Base-by-base conservation (phyloP, 2,113 vertebrate genomes). In the Colius striatus region DNA sequence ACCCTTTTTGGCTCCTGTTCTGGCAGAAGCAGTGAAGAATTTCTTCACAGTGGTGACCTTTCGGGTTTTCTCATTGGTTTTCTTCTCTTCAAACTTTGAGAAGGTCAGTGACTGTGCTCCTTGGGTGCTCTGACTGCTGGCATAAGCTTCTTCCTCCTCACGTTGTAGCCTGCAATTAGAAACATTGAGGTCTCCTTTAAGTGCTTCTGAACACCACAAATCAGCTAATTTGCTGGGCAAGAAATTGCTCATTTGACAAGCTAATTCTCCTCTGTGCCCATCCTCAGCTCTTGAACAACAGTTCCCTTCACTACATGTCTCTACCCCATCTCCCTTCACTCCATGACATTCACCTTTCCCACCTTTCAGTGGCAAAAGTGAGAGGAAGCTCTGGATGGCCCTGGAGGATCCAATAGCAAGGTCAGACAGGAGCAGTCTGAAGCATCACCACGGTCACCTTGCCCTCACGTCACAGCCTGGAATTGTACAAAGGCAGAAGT, bases 1-100 rank as follows among this genome's bases (percentile, higher is more conserved):
- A 99, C 99, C 99, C 98, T 99, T 99, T 95, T 99, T 99, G 51
- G 98, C 96, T 83, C 98, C 98, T 17, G 98, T 97, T 80, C 99
- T 98, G 36, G 99, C 99, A 9, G 99, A 99, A 23, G 99, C 98
- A 89, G 98, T 99, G 97, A 99, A 99, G 98, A 99, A 99, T 86
- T 99, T 99, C 97, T 99, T 99, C 32, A 99, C 99, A 0, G 99
- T 99, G 22, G 99, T 99, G 81, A 99, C 99, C 89, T 99, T 99
- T 12, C 99, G 98, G 1, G 99, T 99, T 94, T 99, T 99, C 97
- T 99, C 99, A 8, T 99, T 99, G 89, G 99, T 99, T 96, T 99
- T 99, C 98, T 99, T 99, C 95, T 99, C 99, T 96, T 99, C 99
- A 73, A 99, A 99, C 95, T 99, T 99, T 48, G 99, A 99, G 88